Evolutionary conservation across 2,797 vertebrate species (phyloP).

Genomic region (Lycodopsis pacificus): DNA sequence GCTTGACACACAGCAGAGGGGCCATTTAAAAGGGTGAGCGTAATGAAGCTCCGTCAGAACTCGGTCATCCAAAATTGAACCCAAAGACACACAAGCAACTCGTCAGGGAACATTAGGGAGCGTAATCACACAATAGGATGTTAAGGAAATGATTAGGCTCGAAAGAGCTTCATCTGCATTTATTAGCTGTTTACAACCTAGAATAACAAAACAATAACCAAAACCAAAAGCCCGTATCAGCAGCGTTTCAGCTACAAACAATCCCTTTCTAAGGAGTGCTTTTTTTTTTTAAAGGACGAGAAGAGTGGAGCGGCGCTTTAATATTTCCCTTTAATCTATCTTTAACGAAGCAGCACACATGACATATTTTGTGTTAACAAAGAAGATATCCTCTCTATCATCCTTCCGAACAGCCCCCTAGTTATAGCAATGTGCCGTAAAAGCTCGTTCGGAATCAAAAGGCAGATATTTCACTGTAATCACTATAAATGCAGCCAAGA

Average conservation of each 20-base stretch:
- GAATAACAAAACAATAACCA: conserved; percentile 7
- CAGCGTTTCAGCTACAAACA: not conserved
- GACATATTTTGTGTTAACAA: conserved; percentile 44
- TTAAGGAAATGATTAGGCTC: conserved; percentile 17
- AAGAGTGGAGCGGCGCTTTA: conserved; percentile 19
- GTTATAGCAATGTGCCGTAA: conserved; percentile 46
- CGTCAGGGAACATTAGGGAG: conserved; percentile 33
- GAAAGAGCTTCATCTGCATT: conserved; percentile 14
- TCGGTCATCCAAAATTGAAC: no score
- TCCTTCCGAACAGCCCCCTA: conserved; percentile 36
- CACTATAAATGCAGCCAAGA: conserved; percentile 64
- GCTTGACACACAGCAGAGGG: conserved; percentile 14
- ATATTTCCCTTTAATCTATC: conserved; percentile 47
- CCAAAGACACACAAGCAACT: conserved; percentile 34
- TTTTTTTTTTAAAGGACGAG: not conserved
- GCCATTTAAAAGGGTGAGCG: conserved; percentile 42
- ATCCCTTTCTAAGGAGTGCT: not conserved
- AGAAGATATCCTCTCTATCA: conserved; percentile 33
- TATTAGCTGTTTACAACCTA: not conserved
- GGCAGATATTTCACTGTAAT: conserved; percentile 63
- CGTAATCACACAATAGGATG: conserved; percentile 21
- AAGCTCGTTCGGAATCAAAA: conserved; percentile 49
- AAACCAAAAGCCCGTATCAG: not conserved
- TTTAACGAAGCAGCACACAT: conserved; percentile 38
- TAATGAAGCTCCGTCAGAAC: conserved; percentile 42